Conservation (phyloP, 1,140 invertebrate genomes). For the Lepidotrigona ventralis region DNA sequence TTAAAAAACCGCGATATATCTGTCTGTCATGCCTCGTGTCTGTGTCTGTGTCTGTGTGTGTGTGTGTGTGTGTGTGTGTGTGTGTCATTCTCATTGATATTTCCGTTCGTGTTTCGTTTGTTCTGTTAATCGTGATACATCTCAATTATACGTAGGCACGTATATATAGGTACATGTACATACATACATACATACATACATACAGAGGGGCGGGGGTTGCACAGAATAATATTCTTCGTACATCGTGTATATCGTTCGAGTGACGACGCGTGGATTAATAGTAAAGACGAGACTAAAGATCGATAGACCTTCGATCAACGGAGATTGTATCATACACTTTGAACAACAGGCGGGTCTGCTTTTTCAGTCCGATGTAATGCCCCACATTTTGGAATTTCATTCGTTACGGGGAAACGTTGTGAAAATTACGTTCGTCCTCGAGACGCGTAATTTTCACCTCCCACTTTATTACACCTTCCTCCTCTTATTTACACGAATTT, state of each 20-base stretch:
- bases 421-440: conserved; percentile 19
- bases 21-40: neutral
- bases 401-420: conserved; percentile 1
- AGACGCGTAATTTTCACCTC: neutral
- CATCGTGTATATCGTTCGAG: conserved; percentile 36
- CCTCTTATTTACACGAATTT: conserved; percentile 58
- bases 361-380: conserved; percentile 66
- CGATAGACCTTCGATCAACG: conserved; percentile 40
- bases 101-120: no score
- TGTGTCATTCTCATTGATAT: neutral
- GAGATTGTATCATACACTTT: conserved; percentile 75
- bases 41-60: neutral
- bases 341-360: conserved; percentile 72
- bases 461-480: neutral
- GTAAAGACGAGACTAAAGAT: conserved; percentile 49
- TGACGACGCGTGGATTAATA: conserved; percentile 37
- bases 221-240: conserved; percentile 47
- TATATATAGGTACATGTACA: conserved; percentile 58
- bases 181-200: conserved; percentile 60
- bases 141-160: conserved; percentile 57
- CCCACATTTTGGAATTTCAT: conserved; percentile 52
- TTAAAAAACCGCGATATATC: conserved; percentile 52
- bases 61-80: neutral
- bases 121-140: conserved; percentile 15
- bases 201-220: conserved; percentile 49